These are phyloP conservation scores for Oscheius sp. DNA, from an alignment of 2,888 invertebrate species.

Conservation along the genomic window DNA sequence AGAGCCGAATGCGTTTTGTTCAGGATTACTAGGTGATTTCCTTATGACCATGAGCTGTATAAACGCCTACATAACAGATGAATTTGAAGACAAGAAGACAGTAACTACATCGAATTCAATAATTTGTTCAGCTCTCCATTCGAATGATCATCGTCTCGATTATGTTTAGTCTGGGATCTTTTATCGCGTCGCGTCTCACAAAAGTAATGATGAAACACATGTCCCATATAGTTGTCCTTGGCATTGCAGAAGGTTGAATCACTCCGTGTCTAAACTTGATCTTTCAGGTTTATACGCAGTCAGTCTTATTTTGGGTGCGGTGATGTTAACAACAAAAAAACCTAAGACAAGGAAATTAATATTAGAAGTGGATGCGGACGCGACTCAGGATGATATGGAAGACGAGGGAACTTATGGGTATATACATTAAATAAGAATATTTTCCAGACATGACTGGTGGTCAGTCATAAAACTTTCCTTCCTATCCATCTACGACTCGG, in stretches of 20 bases:
- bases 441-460: conserved; percentile 32
- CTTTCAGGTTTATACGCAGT: conserved; percentile 35
- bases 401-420: not conserved
- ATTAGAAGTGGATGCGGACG: conserved; percentile 31
- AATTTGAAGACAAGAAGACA: conserved; percentile 58
- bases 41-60: conserved; percentile 64
- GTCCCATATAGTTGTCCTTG: conserved; percentile 42
- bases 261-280: not conserved
- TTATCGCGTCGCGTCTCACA: conserved; percentile 51
- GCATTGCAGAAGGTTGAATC: conserved; percentile 46
- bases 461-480: conserved; percentile 49
- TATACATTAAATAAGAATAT: not conserved
- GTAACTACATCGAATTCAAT: conserved; percentile 25
- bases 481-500: conserved; percentile 51
- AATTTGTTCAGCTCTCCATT: conserved; percentile 54
- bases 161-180: conserved; percentile 59
- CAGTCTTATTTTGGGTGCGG: conserved; percentile 15
- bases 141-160: conserved; percentile 65
- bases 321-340: conserved; percentile 37
- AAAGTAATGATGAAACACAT: conserved; percentile 47
- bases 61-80: conserved; percentile 64
- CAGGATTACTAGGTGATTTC: conserved; percentile 63
- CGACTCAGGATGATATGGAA: not conserved
- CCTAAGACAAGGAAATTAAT: conserved; percentile 28
- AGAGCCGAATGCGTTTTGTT: not conserved